These are phyloP conservation scores for Callocephalon fimbriatum DNA, from an alignment of 2,113 vertebrate species.

Conservation along the genomic window DNA sequence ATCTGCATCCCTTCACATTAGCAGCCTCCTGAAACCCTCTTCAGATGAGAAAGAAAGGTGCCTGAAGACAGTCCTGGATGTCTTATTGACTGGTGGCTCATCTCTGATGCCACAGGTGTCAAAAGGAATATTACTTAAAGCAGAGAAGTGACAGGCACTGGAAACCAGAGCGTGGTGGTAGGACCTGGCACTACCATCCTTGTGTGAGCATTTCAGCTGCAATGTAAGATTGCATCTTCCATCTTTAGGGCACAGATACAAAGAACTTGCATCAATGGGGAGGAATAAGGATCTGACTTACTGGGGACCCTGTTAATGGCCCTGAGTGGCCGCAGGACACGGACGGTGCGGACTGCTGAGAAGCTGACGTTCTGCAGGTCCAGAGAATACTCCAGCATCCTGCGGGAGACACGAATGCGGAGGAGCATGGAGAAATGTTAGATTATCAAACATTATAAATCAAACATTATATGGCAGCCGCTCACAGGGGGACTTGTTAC, in stretches of 20 bases:
- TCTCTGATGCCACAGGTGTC: not conserved
- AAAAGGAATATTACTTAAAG: not conserved
- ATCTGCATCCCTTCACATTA: not conserved
- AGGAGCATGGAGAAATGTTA: not conserved
- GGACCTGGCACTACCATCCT: not conserved
- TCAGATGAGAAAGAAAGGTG: not conserved
- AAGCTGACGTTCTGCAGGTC: conserved; percentile 98
- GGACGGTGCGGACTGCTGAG: conserved; percentile 94
- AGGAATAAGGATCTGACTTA: conserved; percentile 72
- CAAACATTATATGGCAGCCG: not conserved
- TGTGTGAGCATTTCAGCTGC: not conserved
- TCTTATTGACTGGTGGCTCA: not conserved
- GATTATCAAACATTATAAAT: conserved; percentile 41
- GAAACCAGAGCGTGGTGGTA: not conserved
- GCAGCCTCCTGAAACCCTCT: not conserved
- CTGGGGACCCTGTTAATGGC: conserved; percentile 98
- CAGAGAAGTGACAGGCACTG: not conserved
- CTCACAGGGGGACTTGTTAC: conserved; percentile 9
- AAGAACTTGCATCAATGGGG: not conserved
- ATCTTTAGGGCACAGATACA: not conserved
- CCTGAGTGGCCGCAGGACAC: conserved; percentile 94
- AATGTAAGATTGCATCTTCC: not conserved
- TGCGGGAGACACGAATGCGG: conserved; percentile 39
- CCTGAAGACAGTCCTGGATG: not conserved
- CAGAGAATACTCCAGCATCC: conserved; percentile 98